Base-by-base conservation (phyloP, 2,888 invertebrate species). In the Tenthredo distinguenda region DNA sequence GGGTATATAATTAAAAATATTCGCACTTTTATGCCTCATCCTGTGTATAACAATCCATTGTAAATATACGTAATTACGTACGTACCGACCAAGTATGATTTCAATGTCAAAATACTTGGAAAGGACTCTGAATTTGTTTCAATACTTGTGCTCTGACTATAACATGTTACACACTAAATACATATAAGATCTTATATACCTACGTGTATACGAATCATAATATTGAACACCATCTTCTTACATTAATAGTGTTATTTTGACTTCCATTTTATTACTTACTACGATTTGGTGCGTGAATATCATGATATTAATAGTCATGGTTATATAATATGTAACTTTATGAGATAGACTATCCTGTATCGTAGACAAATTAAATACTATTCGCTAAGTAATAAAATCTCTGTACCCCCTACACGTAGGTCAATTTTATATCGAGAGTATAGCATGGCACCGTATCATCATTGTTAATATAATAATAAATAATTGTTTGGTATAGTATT, bases 401-500 rank as follows among this genome's bases (percentile, higher is more conserved):
- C 21, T 5, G 21, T 26, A 58, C 21, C 34, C 65, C 55, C 47
- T 68, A 81, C n/a, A 43, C 37, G 81, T 62, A 81, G 65, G 55
- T 37, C 43, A 21, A 81, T 74, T 62, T 21, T 26, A 40, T 62
- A 81, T 81, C 26, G 31, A 81, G 9, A 21, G 62, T 81, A 65
- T 31, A 40, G 40, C 58, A 81, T 81, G 81, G 81, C 81, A 81
- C 81, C 81, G 34, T 55, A 31, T 83, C 9, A 83, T 83, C 2
- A n/a, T 55, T 4, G 9, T 58, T 55, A 5, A 21, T 21, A 83
- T 47, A 68, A 68, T 84, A 43, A 65, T 31, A 86, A 87, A 86
- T 84, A 47, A 84, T 84, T 40, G 72, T 74, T 84, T 84, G 84
- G 74, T 74, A 74, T 55, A 82, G 85, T 81, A 72, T 77, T 82